phyloP scores from a whole-genome alignment of 2,113 vertebrate species.

The Guaruba guarouba region DNA sequence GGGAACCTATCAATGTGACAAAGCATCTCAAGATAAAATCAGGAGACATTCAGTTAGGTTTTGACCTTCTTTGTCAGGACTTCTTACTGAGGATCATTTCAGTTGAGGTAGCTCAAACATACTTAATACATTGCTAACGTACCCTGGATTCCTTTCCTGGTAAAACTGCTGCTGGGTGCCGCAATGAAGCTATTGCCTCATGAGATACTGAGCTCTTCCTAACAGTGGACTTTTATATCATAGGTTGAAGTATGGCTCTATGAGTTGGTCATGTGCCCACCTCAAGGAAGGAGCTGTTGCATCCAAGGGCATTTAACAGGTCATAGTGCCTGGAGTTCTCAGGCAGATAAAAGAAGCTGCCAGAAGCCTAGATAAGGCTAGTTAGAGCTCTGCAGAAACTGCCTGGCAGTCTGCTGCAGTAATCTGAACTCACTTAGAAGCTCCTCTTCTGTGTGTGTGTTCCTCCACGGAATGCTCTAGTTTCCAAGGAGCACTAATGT shows the following conservation, averaged over 20 bases:
- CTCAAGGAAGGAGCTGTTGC: neutral
- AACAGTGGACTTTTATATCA: neutral
- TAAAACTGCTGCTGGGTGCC: neutral
- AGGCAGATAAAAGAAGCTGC: neutral
- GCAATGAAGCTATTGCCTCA: neutral
- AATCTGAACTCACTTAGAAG: neutral
- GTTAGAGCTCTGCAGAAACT: neutral
- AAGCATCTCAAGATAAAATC: neutral
- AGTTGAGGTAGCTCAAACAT: neutral
- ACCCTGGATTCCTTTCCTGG: neutral
- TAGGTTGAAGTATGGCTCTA: neutral
- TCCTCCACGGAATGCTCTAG: neutral
- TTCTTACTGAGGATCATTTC: neutral
- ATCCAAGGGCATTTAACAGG: neutral
- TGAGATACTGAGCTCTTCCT: neutral
- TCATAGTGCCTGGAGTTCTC: neutral
- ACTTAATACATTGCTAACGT: neutral
- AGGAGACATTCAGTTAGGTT: neutral
- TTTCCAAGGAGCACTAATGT: conserved; percentile 1
- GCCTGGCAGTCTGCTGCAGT: neutral
- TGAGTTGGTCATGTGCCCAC: neutral
- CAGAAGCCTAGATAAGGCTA: neutral
- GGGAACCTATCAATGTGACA: neutral
- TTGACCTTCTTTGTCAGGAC: neutral
- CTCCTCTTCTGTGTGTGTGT: neutral